These are phyloP conservation scores for Synanthedon formicaeformis DNA, from an alignment of 2,888 invertebrate genomes.

Conservation along the genomic window DNA sequence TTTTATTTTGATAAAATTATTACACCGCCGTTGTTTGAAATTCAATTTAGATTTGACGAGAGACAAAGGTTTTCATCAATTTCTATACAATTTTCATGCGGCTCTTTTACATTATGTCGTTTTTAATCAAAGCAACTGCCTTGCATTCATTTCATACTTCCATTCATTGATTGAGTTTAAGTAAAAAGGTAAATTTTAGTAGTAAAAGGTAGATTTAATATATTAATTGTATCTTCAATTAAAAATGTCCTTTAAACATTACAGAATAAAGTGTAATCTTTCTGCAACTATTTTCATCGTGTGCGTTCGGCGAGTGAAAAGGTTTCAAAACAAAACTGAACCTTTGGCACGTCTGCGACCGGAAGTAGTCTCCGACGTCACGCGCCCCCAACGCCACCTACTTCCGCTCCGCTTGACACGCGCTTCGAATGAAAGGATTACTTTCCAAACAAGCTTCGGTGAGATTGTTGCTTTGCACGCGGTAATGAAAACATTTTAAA, in stretches of 20 bases:
- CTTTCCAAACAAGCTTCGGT: constrained; percentile 5
- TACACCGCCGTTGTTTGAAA: background rate
- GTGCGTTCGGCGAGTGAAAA: background rate
- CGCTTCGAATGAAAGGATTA: constrained; percentile 13
- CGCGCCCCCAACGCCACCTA: constrained; percentile 22
- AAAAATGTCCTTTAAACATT: too few relatives aligned
- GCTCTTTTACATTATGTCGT: background rate
- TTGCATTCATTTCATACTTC: too few relatives aligned
- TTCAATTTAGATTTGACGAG: background rate
- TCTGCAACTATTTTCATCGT: too few relatives aligned
- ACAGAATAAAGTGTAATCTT: too few relatives aligned
- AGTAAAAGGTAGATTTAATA: too few relatives aligned
- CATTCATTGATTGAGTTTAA: too few relatives aligned
- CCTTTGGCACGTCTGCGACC: constrained; percentile 19
- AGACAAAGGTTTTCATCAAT: background rate
- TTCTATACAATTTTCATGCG: background rate
- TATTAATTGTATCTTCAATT: too few relatives aligned
- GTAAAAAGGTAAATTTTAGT: too few relatives aligned
- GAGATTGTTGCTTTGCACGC: background rate
- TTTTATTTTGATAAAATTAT: constrained; percentile 1
- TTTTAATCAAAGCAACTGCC: background rate
- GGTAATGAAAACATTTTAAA: too few relatives aligned
- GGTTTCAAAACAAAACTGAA: constrained; percentile 6
- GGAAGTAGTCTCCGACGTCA: constrained; percentile 27
- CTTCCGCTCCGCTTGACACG: constrained; percentile 20